Conservation (phyloP, 2,113 vertebrate species). For the Corythaixoides concolor region DNA sequence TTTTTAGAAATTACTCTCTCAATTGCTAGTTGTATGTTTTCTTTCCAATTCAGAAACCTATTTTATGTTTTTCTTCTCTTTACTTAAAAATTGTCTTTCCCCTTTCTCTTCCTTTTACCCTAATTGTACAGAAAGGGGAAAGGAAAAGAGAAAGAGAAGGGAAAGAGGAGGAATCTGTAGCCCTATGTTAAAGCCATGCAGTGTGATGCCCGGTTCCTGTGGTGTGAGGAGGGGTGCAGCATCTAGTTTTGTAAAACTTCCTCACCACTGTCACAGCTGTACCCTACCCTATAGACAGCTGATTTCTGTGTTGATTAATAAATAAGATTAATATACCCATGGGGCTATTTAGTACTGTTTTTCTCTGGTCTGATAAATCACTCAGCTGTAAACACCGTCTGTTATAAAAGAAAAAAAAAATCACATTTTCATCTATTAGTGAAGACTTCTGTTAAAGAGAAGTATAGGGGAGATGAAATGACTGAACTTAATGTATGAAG, state of each 20-base stretch:
- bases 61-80: neutral
- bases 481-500: neutral
- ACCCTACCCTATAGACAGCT: neutral
- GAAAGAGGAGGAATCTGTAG: neutral
- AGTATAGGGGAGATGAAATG: neutral
- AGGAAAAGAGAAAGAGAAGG: too few species aligned
- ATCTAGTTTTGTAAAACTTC: neutral
- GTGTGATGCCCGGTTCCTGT: neutral
- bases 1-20: neutral
- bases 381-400: neutral
- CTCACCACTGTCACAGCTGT: neutral
- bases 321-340: neutral
- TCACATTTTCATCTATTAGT: neutral
- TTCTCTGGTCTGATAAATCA: neutral
- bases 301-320: neutral
- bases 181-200: neutral
- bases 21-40: neutral
- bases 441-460: neutral
- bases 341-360: neutral
- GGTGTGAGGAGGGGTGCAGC: neutral
- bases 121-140: neutral
- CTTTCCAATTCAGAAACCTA: neutral
- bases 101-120: neutral
- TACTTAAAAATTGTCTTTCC: neutral
- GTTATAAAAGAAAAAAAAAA: neutral